phyloP scores from a whole-genome alignment of 2,113 vertebrate genomes.

The Pungitius pungitius region DNA sequence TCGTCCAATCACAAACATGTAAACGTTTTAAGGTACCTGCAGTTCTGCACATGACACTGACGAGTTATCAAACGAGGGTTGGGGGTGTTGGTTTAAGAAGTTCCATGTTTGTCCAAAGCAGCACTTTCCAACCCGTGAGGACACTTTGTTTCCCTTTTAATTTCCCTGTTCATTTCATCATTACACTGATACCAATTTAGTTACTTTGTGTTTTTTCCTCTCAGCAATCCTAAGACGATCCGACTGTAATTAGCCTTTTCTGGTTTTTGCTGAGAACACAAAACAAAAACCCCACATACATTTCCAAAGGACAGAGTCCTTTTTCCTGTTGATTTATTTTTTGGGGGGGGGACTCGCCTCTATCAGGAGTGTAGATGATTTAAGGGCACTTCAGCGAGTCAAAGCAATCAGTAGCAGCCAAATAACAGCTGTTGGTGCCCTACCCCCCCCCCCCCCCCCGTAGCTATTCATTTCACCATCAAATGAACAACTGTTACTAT shows the following conservation, averaged over 20 bases:
- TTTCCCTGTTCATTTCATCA: conserved; percentile 7
- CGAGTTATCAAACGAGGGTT: no score
- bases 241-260: conserved; percentile 6
- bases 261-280: neutral
- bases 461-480: neutral
- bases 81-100: neutral
- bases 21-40: no score
- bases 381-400: conserved; percentile 14
- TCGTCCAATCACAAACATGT: neutral
- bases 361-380: conserved; percentile 10
- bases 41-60: no score
- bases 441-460: no score
- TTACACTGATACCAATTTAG: neutral
- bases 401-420: neutral
- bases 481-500: conserved; percentile 4
- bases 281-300: neutral
- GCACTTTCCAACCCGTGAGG: neutral
- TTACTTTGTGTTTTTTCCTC: conserved; percentile 20
- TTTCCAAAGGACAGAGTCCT: neutral
- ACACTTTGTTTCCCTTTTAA: neutral
- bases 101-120: conserved; percentile 1
- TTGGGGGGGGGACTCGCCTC: neutral
- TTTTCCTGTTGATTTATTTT: neutral
- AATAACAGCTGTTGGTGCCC: conserved; percentile 8
- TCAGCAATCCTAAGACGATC: conserved; percentile 2